Percentiles rank a stretch among this genome's conserved stretches.
phyloP scores from a whole-genome alignment of 2,113 vertebrate species.

The Ammodytes marinus region DNA sequence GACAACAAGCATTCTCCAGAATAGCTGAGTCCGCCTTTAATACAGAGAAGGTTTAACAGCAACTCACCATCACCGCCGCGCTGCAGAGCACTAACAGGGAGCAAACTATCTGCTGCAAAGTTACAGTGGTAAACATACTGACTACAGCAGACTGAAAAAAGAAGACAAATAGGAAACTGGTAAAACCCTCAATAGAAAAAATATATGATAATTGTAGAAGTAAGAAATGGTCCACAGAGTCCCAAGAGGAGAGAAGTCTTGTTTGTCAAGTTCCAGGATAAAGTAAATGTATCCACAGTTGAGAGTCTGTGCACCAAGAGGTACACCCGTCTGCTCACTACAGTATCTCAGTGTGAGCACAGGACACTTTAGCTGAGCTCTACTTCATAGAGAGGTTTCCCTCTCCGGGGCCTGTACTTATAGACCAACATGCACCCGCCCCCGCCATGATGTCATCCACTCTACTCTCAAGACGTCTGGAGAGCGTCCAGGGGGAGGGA shows the following conservation, averaged over 20 bases:
- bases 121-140: constrained; percentile 60
- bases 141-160: not conserved
- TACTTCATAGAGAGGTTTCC: constrained; percentile 69
- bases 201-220: not conserved
- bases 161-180: not conserved
- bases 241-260: constrained; percentile 11
- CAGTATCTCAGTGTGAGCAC: constrained; percentile 29
- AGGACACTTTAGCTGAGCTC: constrained; percentile 56
- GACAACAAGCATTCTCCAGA: too few relatives aligned
- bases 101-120: constrained; percentile 42
- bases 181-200: not conserved
- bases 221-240: not conserved
- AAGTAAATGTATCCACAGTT: constrained; percentile 46
- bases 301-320: constrained; percentile 23
- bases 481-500: constrained; percentile 40
- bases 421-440: constrained; percentile 68
- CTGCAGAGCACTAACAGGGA: constrained; percentile 51
- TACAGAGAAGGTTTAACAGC: not conserved
- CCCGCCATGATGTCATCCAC: constrained; percentile 66
- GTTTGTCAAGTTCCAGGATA: constrained; percentile 13
- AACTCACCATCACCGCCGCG: constrained; percentile 70
- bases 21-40: too few relatives aligned
- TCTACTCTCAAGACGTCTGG: constrained; percentile 37
- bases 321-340: constrained; percentile 23
- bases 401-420: constrained; percentile 72